Evolutionary conservation across 2,888 invertebrate genomes (phyloP), one percentile per base, ranked within the genome.

Genomic region (Agrotis clavis): DNA sequence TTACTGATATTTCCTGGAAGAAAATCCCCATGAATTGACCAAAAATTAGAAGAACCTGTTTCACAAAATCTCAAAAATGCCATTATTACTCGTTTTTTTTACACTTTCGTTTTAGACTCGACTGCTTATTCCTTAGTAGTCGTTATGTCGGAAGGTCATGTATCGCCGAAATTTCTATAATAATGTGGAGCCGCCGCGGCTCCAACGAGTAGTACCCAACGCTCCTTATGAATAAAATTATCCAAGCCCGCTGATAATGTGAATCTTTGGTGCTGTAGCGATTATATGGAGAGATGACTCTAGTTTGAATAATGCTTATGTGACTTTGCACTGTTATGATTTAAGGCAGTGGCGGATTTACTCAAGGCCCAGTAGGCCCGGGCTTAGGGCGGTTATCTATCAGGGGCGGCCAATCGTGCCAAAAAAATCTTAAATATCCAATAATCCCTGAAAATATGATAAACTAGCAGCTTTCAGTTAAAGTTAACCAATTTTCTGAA

Each of bases 221-320:
- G 65, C 67, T 66, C 53, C 80, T 82, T 71, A 84, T 84, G 84
- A 84, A 84, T 84, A 84, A 84, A 84, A 84, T 84, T 85, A 85
- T 84, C 61, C 65, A 11, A 18, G 45, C 11, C 3, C 30, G 21
- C 25, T 74, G 69, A 76, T 76, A 77, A 84, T 70, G 72, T 74
- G 67, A 75, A 71, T 72, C 68, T 79, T 79, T 81, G 77, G 79
- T 71, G 73, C 64, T 48, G 53, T 59, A 65, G 54, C 63, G 50
- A 69, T 80, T 77, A 73, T 56, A 53, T 1, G 35, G 51, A 9
- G 48, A 53, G 35, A 53, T 67, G 64, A 14, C 47, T 41, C n/a
- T 53, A 30, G 51, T 72, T 75, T 74, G 25, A 61, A 50, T 41
- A 18, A 25, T 25, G 30, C n/a, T 65, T 50, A n/a, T n/a, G 16